Evolutionary conservation across 2,888 invertebrate genomes (phyloP).

Genomic region (Ectobius pallidus): DNA sequence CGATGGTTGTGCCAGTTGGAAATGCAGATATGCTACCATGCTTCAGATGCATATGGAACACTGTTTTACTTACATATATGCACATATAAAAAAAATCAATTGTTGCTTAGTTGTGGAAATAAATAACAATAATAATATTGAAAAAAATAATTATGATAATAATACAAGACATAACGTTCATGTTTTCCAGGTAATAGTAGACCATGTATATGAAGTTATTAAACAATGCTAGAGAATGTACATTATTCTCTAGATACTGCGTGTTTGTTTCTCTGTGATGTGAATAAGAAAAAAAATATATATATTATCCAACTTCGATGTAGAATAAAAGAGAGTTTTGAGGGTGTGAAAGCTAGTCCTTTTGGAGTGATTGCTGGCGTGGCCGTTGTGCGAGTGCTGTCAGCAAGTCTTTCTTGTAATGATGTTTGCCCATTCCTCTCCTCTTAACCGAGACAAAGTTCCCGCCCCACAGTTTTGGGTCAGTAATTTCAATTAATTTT

Average conservation of each 20-base stretch:
- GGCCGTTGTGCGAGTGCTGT: conserved; percentile 17
- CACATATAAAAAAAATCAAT: conserved; percentile 49
- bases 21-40: conserved; percentile 5
- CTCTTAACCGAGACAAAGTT: conserved; percentile 1
- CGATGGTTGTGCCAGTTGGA: too few relatives aligned
- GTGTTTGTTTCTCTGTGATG: conserved; percentile 54
- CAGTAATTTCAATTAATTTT: conserved; percentile 11
- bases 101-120: conserved; percentile 55
- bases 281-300: conserved; percentile 56
- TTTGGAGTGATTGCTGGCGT: conserved; percentile 27
- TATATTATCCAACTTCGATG: conserved; percentile 56
- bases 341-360: conserved; percentile 13
- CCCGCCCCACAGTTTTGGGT: conserved; percentile 1
- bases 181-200: conserved; percentile 53
- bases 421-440: conserved; percentile 30
- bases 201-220: conserved; percentile 37
- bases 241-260: conserved; percentile 46
- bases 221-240: conserved; percentile 34
- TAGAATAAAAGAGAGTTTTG: conserved; percentile 41
- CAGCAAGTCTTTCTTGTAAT: conserved; percentile 7
- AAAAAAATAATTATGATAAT: conserved; percentile 49
- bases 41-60: conserved; percentile 39
- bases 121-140: conserved; percentile 51
- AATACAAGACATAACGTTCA: conserved; percentile 54
- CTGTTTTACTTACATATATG: conserved; percentile 39